These are phyloP conservation scores for Blastomussa wellsi DNA, from an alignment of 92 coral and sea anemone genomes.

Conservation along the genomic window DNA sequence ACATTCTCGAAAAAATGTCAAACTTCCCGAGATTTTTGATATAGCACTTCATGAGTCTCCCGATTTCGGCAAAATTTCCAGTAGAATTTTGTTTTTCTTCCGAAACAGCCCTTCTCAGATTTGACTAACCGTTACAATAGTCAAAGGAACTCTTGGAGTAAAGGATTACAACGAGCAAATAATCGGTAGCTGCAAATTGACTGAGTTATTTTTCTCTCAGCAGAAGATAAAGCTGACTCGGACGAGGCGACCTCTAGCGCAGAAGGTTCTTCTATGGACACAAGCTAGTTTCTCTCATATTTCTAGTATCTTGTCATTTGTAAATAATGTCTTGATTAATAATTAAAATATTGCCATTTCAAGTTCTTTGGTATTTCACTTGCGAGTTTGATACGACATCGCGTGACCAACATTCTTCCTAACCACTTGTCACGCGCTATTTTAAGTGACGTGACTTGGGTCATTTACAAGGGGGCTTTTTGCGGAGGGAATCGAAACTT, in stretches of 20 bases:
- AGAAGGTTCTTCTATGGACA: conserved; percentile 50
- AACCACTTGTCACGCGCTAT: not conserved
- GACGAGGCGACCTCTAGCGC: conserved; percentile 38
- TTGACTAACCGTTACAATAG: too few species aligned
- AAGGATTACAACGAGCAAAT: too few species aligned
- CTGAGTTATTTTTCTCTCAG: not conserved
- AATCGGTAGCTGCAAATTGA: not conserved
- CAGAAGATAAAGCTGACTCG: conserved; percentile 55
- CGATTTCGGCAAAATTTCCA: too few species aligned
- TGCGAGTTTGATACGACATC: not conserved
- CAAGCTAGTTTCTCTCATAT: conserved; percentile 17
- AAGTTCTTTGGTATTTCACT: not conserved
- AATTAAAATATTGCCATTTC: not conserved
- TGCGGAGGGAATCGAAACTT: not conserved
- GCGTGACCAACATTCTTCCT: not conserved
- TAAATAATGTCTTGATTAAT: conserved; percentile 9
- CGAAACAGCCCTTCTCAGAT: too few species aligned
- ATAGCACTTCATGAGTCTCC: too few species aligned
- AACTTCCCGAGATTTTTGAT: too few species aligned
- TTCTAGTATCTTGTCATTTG: not conserved
- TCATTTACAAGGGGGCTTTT: not conserved
- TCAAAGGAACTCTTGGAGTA: too few species aligned
- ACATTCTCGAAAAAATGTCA: too few species aligned
- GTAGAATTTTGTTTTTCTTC: too few species aligned
- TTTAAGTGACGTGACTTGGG: not conserved